These are phyloP conservation scores for Microtus richardsoni DNA, from an alignment of 2,113 vertebrate genomes.

Conservation along the genomic window DNA sequence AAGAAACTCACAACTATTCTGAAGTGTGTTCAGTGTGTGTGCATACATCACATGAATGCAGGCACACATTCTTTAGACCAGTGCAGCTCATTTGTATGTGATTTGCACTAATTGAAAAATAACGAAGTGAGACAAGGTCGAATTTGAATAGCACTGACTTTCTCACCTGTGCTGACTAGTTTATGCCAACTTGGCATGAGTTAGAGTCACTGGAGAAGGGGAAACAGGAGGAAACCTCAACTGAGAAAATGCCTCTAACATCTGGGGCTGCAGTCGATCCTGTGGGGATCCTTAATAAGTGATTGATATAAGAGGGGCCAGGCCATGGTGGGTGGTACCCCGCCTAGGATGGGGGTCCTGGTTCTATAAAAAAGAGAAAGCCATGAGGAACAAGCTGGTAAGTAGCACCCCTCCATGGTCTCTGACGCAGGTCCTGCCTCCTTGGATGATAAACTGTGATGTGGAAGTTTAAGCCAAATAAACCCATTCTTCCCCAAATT, in stretches of 20 bases:
- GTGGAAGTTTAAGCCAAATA: not conserved
- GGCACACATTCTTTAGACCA: not conserved
- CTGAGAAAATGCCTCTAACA: not conserved
- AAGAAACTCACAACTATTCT: not conserved
- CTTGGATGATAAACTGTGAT: not conserved
- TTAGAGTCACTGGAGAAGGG: not conserved
- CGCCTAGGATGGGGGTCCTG: not conserved
- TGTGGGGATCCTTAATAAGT: not conserved
- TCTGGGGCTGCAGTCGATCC: not conserved
- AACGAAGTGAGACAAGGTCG: not conserved
- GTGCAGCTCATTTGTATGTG: too few relatives aligned
- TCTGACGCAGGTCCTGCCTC: not conserved
- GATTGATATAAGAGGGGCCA: not conserved
- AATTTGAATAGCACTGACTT: not conserved
- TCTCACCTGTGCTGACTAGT: not conserved
- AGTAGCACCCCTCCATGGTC: too few relatives aligned
- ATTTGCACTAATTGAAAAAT: not conserved
- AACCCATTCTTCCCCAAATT: not conserved
- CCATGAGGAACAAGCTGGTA: not conserved
- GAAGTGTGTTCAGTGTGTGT: not conserved
- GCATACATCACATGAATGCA: too few relatives aligned
- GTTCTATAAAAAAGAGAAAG: not conserved
- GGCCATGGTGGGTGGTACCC: not conserved
- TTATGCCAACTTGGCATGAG: not conserved
- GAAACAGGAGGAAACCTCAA: not conserved